Evolutionary conservation across 1,140 invertebrate genomes (phyloP), one percentile per base, ranked within the genome.

Genomic region (Eriocheir sinensis): DNA sequence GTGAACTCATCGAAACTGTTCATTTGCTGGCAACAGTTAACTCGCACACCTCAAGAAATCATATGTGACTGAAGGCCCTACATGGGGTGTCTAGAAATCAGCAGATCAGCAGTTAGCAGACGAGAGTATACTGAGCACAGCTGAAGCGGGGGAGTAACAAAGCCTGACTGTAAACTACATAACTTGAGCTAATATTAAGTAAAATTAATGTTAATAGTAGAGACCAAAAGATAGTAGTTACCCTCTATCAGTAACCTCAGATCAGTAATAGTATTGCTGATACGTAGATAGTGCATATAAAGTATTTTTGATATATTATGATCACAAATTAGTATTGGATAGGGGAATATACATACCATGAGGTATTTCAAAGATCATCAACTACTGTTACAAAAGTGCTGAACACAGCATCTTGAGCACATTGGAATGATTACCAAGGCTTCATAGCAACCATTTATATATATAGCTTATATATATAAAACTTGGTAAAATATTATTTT

Each of bases 341-440:
- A 81, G 41, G 48, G 48, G 89, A 90, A 92, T 94, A 92, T 94
- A 86, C 80, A 94, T 94, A 94, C 89, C 94, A 91, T 94, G 89
- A 94, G 94, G 94, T 94, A 94, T 94, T 86, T 94, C 81, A 94
- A n/a, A 41, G 80, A 86, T 92, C 38, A 83, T 91, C 94, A 91
- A 48, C 94, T 94, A 94, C 90, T 86, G 89, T 91, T 94, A 94
- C 36, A 94, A 94, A 94, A 94, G 89, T 94, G 94, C 94, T 88
- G 94, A 94, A 91, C 94, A 94, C 94, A 94, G 94, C 94, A 91
- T 91, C 41, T 94, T 94, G 94, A 94, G 94, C 94, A 94, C 89
- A n/a, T 60, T 94, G 89, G 89, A 53, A 91, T 93, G 60, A 93
- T 93, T 81, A 93, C 93, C 93, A 93, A 93, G 93, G 86, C 85